Evolutionary conservation across 2,797 vertebrate genomes (phyloP).

Genomic region (Molossus alvarezi): DNA sequence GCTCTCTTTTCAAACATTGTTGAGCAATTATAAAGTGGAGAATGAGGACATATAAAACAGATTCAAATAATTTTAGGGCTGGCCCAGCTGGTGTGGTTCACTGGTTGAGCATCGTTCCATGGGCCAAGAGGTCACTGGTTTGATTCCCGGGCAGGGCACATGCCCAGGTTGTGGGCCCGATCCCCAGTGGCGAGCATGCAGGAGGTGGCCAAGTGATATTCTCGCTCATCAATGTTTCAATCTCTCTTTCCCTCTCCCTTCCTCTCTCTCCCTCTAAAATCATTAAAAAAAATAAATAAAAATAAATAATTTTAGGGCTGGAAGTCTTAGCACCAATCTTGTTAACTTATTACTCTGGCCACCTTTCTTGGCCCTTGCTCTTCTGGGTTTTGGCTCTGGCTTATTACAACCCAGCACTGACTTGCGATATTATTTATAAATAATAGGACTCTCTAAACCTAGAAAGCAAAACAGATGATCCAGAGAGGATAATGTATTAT

Average conservation of each 20-base stretch:
- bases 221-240: no score
- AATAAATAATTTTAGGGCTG: background rate
- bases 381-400: background rate
- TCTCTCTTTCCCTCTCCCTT: no score
- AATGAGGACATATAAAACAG: background rate
- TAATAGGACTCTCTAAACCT: background rate
- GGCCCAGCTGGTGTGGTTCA: no score
- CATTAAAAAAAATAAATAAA: no score
- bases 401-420: background rate
- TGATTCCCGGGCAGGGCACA: no score
- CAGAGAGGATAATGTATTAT: conserved; percentile 46
- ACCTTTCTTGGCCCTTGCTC: background rate
- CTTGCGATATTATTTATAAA: conserved; percentile 53
- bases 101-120: no score
- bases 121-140: no score
- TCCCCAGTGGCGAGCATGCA: no score
- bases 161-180: no score
- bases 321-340: background rate
- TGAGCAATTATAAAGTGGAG: conserved; percentile 33
- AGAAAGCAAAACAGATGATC: conserved; percentile 36
- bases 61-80: conserved; percentile 15
- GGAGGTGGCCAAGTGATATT: no score
- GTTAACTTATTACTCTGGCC: background rate
- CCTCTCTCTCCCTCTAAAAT: no score
- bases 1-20: background rate